These are phyloP conservation scores for Dryobotodes eremita DNA, from an alignment of 2,888 invertebrate genomes.

Conservation along the genomic window DNA sequence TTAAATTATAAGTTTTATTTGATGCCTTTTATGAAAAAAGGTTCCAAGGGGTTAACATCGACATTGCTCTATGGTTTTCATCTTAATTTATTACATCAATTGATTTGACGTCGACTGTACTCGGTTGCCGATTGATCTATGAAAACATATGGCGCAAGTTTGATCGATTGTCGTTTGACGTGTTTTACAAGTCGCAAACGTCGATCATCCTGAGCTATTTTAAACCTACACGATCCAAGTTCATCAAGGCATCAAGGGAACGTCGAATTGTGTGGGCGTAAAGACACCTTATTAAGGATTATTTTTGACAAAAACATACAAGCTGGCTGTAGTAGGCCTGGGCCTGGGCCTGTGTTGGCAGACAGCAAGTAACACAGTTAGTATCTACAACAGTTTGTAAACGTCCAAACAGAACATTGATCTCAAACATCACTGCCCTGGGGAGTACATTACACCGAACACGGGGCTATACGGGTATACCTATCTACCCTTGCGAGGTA, in stretches of 20 bases:
- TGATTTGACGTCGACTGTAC: no score
- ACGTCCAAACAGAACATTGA: slow-evolving; percentile 36
- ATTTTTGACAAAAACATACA: slow-evolving; percentile 17
- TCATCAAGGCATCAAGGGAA: slow-evolving; percentile 6
- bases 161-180: slow-evolving; percentile 10
- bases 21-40: not conserved
- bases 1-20: not conserved
- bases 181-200: slow-evolving; percentile 5
- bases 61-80: not conserved
- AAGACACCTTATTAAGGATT: not conserved
- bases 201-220: slow-evolving; percentile 27
- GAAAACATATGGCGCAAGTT: slow-evolving; percentile 10
- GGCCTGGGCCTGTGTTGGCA: not conserved
- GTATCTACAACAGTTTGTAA: slow-evolving; percentile 31
- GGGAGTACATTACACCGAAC: slow-evolving; percentile 47
- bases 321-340: not conserved
- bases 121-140: slow-evolving; percentile 14
- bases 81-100: not conserved
- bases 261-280: not conserved
- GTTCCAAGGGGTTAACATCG: not conserved
- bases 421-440: slow-evolving; percentile 39
- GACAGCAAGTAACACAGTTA: slow-evolving; percentile 13
- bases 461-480: not conserved
- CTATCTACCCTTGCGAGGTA: not conserved
- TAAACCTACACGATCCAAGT: slow-evolving; percentile 14